Conservation (phyloP, 92 coral and sea anemone genomes). For the Epizoanthus rinbou region DNA sequence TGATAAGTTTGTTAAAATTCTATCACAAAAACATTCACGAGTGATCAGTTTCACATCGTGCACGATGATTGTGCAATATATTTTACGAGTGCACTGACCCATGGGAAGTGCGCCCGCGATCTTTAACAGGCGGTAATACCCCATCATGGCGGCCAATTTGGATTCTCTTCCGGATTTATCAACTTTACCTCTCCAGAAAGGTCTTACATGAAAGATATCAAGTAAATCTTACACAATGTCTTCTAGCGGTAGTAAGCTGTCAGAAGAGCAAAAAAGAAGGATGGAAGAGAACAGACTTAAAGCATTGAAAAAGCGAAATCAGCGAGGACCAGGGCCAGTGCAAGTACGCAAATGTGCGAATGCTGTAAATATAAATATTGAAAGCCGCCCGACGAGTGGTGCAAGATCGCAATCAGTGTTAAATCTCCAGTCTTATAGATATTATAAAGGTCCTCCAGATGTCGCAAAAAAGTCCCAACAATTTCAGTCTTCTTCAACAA, state of each 20-base stretch:
- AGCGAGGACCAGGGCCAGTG: slow-evolving; percentile 40
- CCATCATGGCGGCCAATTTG: slow-evolving; percentile 36
- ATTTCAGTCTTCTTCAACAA: background rate
- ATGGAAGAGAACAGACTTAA: slow-evolving; percentile 95
- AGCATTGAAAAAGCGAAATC: slow-evolving; percentile 92
- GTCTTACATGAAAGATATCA: background rate
- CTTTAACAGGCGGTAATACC: slow-evolving; percentile 10
- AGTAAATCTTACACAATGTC: slow-evolving; percentile 47
- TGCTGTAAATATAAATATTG: background rate
- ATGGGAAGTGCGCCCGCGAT: slow-evolving; percentile 34
- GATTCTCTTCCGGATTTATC: background rate
- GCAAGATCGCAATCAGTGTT: background rate
- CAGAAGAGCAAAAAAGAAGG: slow-evolving; percentile 86
- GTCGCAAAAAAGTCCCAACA: background rate
- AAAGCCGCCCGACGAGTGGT: background rate
- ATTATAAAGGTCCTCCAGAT: background rate
- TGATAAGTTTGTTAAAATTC: background rate
- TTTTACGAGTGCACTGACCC: slow-evolving; percentile 31
- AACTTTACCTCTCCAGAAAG: too few relatives aligned
- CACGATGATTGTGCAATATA: slow-evolving; percentile 47
- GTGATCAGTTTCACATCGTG: background rate
- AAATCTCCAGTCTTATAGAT: background rate
- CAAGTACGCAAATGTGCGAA: background rate
- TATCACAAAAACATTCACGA: background rate
- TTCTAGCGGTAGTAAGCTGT: slow-evolving; percentile 56